A percentile compares a stretch with the other conserved stretches of the same genome.
Conservation (phyloP, 2,797 vertebrate genomes). For the Neomorphus geoffroyi region DNA sequence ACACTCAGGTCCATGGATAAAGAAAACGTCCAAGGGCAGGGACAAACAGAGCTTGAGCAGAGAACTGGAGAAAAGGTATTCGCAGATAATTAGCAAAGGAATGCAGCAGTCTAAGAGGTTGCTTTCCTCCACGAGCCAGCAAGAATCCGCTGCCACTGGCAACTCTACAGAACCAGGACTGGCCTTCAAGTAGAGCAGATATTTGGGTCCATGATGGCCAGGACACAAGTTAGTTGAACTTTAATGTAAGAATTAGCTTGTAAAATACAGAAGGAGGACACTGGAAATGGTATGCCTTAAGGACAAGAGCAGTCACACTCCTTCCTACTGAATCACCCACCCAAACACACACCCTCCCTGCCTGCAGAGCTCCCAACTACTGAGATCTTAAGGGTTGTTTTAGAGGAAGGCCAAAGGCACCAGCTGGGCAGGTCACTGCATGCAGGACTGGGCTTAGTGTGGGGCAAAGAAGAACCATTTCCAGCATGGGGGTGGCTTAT, state of each 20-base stretch:
- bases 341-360: neutral
- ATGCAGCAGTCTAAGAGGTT: neutral
- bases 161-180: neutral
- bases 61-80: neutral
- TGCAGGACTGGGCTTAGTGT: neutral
- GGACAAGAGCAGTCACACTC: neutral
- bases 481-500: neutral
- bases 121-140: neutral
- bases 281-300: neutral
- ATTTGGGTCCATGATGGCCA: neutral
- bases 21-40: neutral
- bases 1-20: neutral
- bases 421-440: neutral
- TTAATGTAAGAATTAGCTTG: neutral
- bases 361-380: neutral
- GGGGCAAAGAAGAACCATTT: neutral
- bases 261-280: fast-evolving
- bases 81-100: neutral
- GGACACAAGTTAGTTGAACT: neutral
- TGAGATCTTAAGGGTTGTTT: neutral
- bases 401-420: neutral
- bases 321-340: neutral
- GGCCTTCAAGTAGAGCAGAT: neutral
- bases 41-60: neutral
- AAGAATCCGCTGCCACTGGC: neutral